Evolutionary conservation across 1,140 invertebrate genomes (phyloP), one percentile per base, ranked within the genome.

Genomic region (Theocolax elegans): DNA sequence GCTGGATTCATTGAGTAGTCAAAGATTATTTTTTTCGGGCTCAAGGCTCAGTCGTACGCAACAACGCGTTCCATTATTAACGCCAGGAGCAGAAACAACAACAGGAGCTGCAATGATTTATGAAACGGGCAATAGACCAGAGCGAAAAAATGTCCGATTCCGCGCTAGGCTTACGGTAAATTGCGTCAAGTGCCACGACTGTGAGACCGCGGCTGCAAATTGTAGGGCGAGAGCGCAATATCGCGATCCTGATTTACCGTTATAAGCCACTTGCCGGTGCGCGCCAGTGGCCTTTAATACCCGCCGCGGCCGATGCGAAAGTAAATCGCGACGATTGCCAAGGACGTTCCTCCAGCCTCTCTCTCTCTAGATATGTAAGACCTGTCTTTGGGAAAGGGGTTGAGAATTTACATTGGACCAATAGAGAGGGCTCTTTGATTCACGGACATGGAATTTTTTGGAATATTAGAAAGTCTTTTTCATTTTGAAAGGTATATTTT

Each of bases 231-330:
- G n/a, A n/a, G 29, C 8, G 42, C 29, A n/a, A 49, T 38, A 38
- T 63, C 46, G 46, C 13, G 29, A 63, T 63, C 19, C 46, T 25
- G 44, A 51, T 63, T 63, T 63, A 63, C 60, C 60, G 60, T 51
- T 63, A 13, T 9, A 31, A 10, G 12, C 31, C 54, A 40, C 17
- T 59, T 42, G 19, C 19, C 12, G n/a, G n/a, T n/a, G 4, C 13
- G 40, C 23, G 23, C 27, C 58, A 46, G 29, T 29, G 40, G 23
- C 40, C 58, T 60, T 29, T 46, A 46, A 17, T 17, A 46, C 44
- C 10, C 10, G 31, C 31, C 31, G 31, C 31, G 4, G 6, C 23
- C 35, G 54, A 25, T 19, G 35, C 54, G 54, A 58, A 49, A 49
- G 46, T 8, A 21, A 21, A 49, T 19, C 19, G n/a, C 42, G 19